Evolutionary conservation across 2,888 invertebrate species (phyloP).

Genomic region (Papilio elwesi): DNA sequence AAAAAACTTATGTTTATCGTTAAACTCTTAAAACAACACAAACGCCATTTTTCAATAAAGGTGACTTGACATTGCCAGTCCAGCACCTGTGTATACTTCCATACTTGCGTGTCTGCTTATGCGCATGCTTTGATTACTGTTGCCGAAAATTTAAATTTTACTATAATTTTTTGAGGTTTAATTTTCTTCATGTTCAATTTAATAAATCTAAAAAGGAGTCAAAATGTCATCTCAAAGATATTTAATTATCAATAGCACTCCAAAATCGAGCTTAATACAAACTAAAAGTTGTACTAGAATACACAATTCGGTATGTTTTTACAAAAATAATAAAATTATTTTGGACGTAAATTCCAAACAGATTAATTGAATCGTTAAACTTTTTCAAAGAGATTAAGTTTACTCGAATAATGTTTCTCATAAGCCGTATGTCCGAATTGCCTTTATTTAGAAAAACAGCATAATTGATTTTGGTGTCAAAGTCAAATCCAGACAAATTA

Average conservation of each 20-base stretch:
- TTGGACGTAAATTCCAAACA: no score
- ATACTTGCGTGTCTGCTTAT: slow-evolving; percentile 11
- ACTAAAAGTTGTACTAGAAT: no score
- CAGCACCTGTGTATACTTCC: slow-evolving; percentile 18
- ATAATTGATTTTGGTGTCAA: neutral
- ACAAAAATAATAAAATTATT: no score
- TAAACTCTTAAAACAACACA: slow-evolving; percentile 72
- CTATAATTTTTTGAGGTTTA: no score
- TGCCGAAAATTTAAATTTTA: no score
- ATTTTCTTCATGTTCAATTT: neutral
- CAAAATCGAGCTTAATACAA: no score
- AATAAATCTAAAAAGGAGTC: neutral
- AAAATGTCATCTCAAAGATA: no score
- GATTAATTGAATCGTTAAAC: no score
- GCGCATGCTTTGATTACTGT: neutral
- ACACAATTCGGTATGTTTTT: no score
- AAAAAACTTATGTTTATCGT: slow-evolving; percentile 70
- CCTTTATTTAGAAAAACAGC: neutral
- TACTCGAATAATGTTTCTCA: neutral
- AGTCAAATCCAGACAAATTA: no score
- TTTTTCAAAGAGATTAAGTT: no score
- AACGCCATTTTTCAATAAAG: slow-evolving; percentile 74
- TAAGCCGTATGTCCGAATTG: neutral
- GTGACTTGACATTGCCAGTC: slow-evolving; percentile 45
- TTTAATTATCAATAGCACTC: no score